These are phyloP conservation scores for Synergus laeviventris DNA, from an alignment of 2,888 invertebrate species.

Conservation along the genomic window DNA sequence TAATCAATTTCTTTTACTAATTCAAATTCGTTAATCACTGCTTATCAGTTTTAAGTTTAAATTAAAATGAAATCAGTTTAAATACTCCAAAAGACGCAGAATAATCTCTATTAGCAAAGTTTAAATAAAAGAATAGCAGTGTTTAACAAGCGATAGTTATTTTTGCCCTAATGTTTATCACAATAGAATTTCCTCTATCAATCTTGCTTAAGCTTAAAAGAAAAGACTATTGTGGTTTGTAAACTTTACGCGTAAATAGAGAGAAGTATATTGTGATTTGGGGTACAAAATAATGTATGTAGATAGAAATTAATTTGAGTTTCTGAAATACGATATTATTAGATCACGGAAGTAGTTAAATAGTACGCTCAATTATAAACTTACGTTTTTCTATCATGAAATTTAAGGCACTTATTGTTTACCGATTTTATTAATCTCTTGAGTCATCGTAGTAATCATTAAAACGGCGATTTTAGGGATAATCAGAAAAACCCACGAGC, in stretches of 20 bases:
- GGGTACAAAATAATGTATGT: neutral
- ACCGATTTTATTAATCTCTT: too few species aligned
- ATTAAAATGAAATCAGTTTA: neutral
- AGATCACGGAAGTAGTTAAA: too few species aligned
- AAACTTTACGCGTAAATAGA: neutral
- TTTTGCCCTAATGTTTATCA: conserved; percentile 44
- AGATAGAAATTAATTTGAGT: neutral
- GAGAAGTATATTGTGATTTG: neutral
- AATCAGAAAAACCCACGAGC: too few species aligned
- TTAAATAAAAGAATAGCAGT: conserved; percentile 58
- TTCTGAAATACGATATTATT: neutral
- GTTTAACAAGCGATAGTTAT: conserved; percentile 57
- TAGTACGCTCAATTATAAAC: too few species aligned
- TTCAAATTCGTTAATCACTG: conserved; percentile 67
- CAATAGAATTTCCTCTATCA: conserved; percentile 23
- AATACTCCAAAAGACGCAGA: neutral
- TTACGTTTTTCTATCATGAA: too few species aligned
- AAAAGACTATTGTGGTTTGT: neutral
- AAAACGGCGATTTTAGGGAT: too few species aligned
- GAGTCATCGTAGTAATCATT: too few species aligned
- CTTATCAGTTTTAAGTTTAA: conserved; percentile 50
- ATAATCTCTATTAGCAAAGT: neutral
- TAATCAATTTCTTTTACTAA: conserved; percentile 73
- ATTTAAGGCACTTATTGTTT: too few species aligned
- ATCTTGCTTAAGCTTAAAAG: neutral